phyloP scores from a whole-genome alignment of 2,797 vertebrate species.

The Amniataba percoides region DNA sequence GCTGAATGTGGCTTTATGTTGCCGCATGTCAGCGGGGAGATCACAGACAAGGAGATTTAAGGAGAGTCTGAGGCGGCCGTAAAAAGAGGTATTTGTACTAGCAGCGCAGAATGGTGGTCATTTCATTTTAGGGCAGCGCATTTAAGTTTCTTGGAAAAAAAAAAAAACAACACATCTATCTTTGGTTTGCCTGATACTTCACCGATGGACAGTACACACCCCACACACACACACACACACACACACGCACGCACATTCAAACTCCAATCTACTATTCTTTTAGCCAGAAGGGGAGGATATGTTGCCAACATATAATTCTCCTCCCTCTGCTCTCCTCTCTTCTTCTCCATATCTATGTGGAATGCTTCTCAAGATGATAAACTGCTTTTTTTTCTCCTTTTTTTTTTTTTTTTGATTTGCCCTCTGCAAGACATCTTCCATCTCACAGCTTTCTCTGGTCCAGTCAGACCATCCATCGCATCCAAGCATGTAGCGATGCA shows the following conservation, averaged over 20 bases:
- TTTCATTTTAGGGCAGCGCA: conserved; percentile 35
- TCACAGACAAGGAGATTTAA: conserved; percentile 38
- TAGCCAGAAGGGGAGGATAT: conserved; percentile 57
- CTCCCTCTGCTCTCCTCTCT: conserved; percentile 28
- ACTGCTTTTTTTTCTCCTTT: conserved; percentile 38
- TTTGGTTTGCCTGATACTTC: conserved; percentile 25
- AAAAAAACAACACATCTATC: conserved; percentile 40
- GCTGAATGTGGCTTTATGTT: conserved; percentile 33
- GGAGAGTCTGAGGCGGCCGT: background rate
- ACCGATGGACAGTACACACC: conserved; percentile 20
- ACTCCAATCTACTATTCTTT: conserved; percentile 45
- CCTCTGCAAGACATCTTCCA: conserved; percentile 37
- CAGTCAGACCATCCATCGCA: conserved; percentile 46
- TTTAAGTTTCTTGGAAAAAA: conserved; percentile 33
- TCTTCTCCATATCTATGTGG: conserved; percentile 45
- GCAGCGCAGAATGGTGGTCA: conserved; percentile 1
- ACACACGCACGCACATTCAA: conserved; percentile 21
- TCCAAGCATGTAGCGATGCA: conserved; percentile 18
- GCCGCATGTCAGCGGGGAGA: conserved; percentile 33
- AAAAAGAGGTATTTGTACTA: conserved; percentile 36
- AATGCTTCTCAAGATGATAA: conserved; percentile 67
- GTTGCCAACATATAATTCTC: conserved; percentile 53
- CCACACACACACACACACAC: background rate
- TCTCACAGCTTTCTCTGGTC: conserved; percentile 45
- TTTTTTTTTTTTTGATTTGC: conserved; percentile 38